Base-by-base conservation (phyloP, 2,113 vertebrate genomes). In the Forbesichthys agassizii region DNA sequence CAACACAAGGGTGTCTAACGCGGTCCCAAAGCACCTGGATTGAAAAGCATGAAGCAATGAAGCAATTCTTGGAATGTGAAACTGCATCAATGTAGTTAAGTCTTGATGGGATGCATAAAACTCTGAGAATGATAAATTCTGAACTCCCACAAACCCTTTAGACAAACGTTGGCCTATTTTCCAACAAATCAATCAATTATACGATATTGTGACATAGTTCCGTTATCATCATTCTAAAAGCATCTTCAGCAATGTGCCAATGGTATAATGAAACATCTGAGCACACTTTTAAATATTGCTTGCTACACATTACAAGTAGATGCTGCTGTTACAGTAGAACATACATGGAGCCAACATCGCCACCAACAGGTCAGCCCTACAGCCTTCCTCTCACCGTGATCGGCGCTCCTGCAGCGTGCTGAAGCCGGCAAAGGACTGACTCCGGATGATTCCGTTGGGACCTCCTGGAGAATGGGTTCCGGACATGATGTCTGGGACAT, bases 371-470 rank as follows among this genome's bases (percentile, higher is more conserved):
- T n/a, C 27, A 27, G 8, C 65, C 27, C 33, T 0, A 46, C 53
- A 27, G 42, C 3, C 12, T 27, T 59, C 18, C 47, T 11, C 92
- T 93, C 89, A 93, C 98, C 98, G 95, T 77, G 96, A 98, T 71
- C 97, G 92, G 18, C 95, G 90, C 67, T 99, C 98, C 82, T 98
- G 97, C 33, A 98, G 93, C 4, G 97, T 96, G 42, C 97, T 99
- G 92, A 99, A 99, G 46, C 98, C 98, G 0, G 98, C 97, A 0
- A 99, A 99, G 27, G 98, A 99, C 89, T 99, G 98, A 79, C 98
- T 99, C 75, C 98, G 92, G 78, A 99, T 98, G 86, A 99, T 99
- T 55, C 96, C 97, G 81, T 98, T 98, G 88, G 97, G 98, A 36
- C 98, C 98, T 58, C 97, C 98, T 0, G 96, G 98, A 9, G 97